Percentiles rank a stretch among this genome's conserved stretches.
Evolutionary conservation across 2,797 vertebrate species (phyloP).

Genomic region (Decapterus maruadsi): DNA sequence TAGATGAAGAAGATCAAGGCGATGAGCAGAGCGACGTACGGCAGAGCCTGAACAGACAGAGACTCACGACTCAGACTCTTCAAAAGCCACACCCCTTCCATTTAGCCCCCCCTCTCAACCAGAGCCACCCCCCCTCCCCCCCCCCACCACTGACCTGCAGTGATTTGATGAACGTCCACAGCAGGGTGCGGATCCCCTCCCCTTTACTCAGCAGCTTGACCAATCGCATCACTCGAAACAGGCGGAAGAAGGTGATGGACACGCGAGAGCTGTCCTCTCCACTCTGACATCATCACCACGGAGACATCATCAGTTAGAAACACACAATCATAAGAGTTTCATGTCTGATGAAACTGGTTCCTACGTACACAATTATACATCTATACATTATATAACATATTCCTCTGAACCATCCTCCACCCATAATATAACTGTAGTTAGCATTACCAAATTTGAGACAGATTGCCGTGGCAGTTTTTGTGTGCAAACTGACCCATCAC

Average conservation of each 20-base stretch:
- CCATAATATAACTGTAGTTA: no score
- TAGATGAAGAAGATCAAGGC: constrained; percentile 99
- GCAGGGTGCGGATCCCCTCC: constrained; percentile 96
- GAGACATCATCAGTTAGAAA: no score
- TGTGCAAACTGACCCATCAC: no score
- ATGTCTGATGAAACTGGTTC: no score
- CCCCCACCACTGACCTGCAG: constrained; percentile 97
- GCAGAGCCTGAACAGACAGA: constrained; percentile 88
- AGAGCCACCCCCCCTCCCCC: not conserved
- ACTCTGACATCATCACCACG: constrained; percentile 54
- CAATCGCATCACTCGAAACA: constrained; percentile 98
- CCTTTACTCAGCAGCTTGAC: constrained; percentile 98
- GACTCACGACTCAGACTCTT: constrained; percentile 9
- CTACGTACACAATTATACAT: no score
- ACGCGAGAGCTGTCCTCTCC: constrained; percentile 95
- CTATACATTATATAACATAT: no score
- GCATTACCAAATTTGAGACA: no score
- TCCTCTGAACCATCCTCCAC: no score
- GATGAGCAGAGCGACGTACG: constrained; percentile 96
- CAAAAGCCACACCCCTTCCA: no score
- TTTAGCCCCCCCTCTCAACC: not conserved
- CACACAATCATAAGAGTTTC: no score
- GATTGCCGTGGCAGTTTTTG: no score
- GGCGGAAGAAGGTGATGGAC: constrained; percentile 99
- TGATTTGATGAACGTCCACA: constrained; percentile 99